phyloP scores from a whole-genome alignment of 2,797 vertebrate species.

The Sebastes cheni region DNA sequence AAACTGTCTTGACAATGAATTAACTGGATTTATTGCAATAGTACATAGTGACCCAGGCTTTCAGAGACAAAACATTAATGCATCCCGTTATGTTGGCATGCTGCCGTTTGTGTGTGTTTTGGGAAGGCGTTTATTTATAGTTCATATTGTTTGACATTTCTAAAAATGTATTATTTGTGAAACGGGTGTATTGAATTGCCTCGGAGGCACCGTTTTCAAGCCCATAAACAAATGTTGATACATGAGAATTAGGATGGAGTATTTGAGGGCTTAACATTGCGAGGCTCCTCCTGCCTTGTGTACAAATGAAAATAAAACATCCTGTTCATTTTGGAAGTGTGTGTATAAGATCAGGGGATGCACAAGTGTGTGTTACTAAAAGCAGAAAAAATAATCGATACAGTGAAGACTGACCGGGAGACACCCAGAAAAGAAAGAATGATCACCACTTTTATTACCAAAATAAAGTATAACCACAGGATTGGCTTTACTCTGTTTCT shows the following conservation, averaged over 20 bases:
- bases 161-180: slow-evolving; percentile 42
- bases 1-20: slow-evolving; percentile 73
- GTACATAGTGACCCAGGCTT: slow-evolving; percentile 62
- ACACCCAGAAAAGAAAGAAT: slow-evolving; percentile 15
- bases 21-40: slow-evolving; percentile 68
- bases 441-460: slow-evolving; percentile 4
- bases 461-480: slow-evolving; percentile 20
- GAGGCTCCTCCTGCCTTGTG: neutral
- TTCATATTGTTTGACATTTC: slow-evolving; percentile 53
- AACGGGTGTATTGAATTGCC: slow-evolving; percentile 35
- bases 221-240: slow-evolving; percentile 39
- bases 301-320: slow-evolving; percentile 19
- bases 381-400: neutral
- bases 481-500: slow-evolving; percentile 1
- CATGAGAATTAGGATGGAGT: slow-evolving; percentile 26
- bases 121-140: slow-evolving; percentile 47
- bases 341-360: neutral
- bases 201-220: slow-evolving; percentile 21
- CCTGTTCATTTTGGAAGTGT: neutral
- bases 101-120: slow-evolving; percentile 25
- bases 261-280: slow-evolving; percentile 15
- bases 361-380: slow-evolving; percentile 3
- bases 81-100: slow-evolving; percentile 51
- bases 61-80: slow-evolving; percentile 64
- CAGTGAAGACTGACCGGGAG: neutral